These are phyloP conservation scores for Equus quagga DNA, from an alignment of 2,113 vertebrate species.

Conservation along the genomic window DNA sequence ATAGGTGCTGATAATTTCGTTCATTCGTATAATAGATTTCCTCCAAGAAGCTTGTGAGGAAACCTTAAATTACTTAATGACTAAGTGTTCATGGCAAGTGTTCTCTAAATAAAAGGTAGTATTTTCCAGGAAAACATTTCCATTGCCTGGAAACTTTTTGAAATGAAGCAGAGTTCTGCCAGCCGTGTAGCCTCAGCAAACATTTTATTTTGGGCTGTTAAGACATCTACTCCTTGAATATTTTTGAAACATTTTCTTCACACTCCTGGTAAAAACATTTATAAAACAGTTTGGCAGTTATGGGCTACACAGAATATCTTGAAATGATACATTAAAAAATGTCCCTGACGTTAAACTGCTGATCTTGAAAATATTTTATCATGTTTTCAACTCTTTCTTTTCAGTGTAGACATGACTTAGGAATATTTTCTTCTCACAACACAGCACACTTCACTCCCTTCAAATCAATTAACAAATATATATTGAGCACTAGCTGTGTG, in stretches of 20 bases:
- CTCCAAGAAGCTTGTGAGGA: constrained; percentile 71
- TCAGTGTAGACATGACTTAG: constrained; percentile 14
- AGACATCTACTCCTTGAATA: constrained; percentile 71
- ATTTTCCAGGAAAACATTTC: constrained; percentile 82
- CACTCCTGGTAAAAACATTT: constrained; percentile 71
- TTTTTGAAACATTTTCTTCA: constrained; percentile 67
- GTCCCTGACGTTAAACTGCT: constrained; percentile 31
- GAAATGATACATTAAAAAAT: constrained; percentile 56
- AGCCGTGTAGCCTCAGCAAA: constrained; percentile 75
- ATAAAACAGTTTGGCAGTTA: constrained; percentile 63
- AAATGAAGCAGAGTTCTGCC: constrained; percentile 77
- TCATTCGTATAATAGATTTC: constrained; percentile 73
- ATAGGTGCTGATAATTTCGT: constrained; percentile 66
- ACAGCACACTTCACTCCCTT: background rate
- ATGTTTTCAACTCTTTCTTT: constrained; percentile 61
- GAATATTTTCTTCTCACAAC: constrained; percentile 37
- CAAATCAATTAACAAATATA: background rate
- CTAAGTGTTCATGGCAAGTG: constrained; percentile 77
- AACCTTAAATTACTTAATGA: constrained; percentile 81
- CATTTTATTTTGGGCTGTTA: constrained; percentile 74
- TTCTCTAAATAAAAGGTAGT: constrained; percentile 78
- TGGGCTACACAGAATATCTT: constrained; percentile 51
- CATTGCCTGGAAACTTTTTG: constrained; percentile 79
- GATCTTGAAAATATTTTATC: constrained; percentile 64
- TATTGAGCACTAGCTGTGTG: constrained; percentile 29